Evolutionary conservation across 2,888 invertebrate species (phyloP).

Genomic region (Eristalis arbustorum): DNA sequence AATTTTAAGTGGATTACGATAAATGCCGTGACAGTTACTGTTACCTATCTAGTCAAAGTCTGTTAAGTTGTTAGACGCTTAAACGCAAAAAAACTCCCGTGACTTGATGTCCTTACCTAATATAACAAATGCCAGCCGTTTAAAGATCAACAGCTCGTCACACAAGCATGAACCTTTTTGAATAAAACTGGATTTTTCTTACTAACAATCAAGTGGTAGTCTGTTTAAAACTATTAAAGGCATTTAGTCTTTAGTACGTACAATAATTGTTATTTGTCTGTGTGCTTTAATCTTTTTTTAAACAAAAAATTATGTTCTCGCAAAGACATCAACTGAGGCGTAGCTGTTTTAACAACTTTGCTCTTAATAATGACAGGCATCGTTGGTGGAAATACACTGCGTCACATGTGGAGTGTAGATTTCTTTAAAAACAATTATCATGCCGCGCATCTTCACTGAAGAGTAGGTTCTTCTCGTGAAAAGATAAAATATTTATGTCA

Average conservation of each 20-base stretch:
- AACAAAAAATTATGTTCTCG: not conserved
- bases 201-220: not conserved
- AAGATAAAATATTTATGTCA: not conserved
- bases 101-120: not conserved
- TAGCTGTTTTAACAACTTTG: conserved; percentile 7
- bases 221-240: not conserved
- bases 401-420: not conserved
- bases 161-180: not conserved
- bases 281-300: not conserved
- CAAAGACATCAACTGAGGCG: conserved; percentile 38
- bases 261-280: not conserved
- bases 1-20: no score
- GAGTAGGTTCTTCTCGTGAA: not conserved
- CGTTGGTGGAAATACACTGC: not conserved
- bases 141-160: not conserved
- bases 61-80: no score
- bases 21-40: no score
- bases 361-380: not conserved
- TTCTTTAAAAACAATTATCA: not conserved
- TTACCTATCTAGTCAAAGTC: no score
- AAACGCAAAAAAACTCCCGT: not conserved
- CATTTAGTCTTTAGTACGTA: not conserved
- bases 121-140: not conserved
- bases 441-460: not conserved
- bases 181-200: not conserved